Base-by-base conservation (phyloP, 1,140 invertebrate species). In the Drosophila pseudoobscura region DNA sequence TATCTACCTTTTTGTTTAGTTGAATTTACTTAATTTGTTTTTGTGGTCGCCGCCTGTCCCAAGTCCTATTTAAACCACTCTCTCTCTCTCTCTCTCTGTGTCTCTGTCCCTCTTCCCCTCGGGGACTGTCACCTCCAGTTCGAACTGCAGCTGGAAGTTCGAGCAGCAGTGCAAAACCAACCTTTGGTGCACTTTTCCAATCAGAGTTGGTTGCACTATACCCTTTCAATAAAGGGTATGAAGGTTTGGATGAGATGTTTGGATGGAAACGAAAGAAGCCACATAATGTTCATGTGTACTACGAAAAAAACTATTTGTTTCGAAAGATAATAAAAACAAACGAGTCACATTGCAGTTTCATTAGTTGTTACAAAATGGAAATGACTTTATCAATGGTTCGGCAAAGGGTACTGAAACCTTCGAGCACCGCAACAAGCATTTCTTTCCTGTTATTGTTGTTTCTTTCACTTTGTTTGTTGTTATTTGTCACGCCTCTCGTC, bases 401-500 rank as follows among this genome's bases (percentile, higher is more conserved):
- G 11, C 35, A 39, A 39, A 39, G 35, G 11, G 35, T 39, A 39
- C 3, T 3, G 9, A 35, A 11, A 9, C 3, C 8, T 9, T 3
- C 8, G 8, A 9, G 0, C 2, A 17, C 3, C 9, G 31, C 5
- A 11, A 13, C 4, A 4, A 5, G 11, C 11, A 5, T 39, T 39
- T 13, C 11, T 13, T 39, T 39, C 24, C 24, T 5, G 24, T 26
- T 6, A 26, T 5, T 35, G 31, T 39, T 39, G 11, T 5, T 13
- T 39, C 35, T 44, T 47, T 24, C n/a, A 52, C 29, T 29, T 26
- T 52, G 63, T 58, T 73, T 63, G 66, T 60, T 71, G 52, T 80
- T 80, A 79, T 87, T 82, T 87, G 83, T 88, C 83, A 87, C 83
- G 82, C 82, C 69, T 61, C 75, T 64, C 75, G 52, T 49, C 64